Base-by-base conservation (phyloP, 1,140 invertebrate species). In the Camponotus pennsylvanicus region DNA sequence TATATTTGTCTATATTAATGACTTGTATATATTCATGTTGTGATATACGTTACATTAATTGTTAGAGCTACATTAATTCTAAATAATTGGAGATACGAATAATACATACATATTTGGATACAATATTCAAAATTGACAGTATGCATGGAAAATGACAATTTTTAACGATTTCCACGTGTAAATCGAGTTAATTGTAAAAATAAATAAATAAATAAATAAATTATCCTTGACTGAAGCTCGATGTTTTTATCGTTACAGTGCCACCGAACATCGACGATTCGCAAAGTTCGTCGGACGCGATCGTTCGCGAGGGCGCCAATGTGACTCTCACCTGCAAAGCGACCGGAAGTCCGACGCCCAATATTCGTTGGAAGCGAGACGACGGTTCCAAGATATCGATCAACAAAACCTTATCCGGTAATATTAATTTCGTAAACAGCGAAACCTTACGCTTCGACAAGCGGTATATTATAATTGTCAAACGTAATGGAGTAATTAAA, bases 251-350 rank as follows among this genome's bases (percentile, higher is more conserved):
- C 93, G 88, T 88, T 96, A 11, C 96, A 99, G 98, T 99, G 90
- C 98, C 98, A 18, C 98, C 98, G 32, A 98, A 98, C 93, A 99
- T 99, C 92, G 98, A 98, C 92, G 98, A 98, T 95, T 97, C 97
- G 45, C 96, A 98, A 92, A 98, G 98, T 93, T 98, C 98, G 92
- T 98, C 98, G 89, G 98, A 99, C 94, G 97, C 98, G 49, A 98
- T 99, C 90, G 98, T 98, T 32, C 96, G 98, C 32, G 98, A 99
- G 95, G 98, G 97, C 76, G 96, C 98, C 83, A 98, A 99, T 95
- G 98, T 99, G 73, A 98, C 97, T 13, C 95, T 99, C 83, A 97
- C 96, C 88, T 99, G 98, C 95, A 97, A 97, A 93, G 98, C 98
- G 84, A 97, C 97, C 91, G 98, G 98, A 92, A 98, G 97, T 92